Evolutionary conservation across 2,113 vertebrate genomes (phyloP), one percentile per base, ranked within the genome.

Genomic region (Phyllopteryx taeniolatus): DNA sequence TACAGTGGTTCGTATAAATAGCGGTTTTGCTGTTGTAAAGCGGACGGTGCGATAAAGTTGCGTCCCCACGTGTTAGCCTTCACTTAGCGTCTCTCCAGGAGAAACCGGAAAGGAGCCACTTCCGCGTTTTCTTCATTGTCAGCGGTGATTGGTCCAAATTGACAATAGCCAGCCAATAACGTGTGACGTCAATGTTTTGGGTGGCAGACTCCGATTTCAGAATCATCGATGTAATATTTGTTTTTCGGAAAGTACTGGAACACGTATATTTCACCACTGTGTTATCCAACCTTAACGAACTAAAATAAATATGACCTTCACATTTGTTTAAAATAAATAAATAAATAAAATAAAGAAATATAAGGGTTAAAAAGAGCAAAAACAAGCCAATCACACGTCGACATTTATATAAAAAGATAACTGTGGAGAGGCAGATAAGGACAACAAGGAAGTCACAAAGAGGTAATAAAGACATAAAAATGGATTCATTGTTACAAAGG

Each of bases 51-150:
- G 1, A 3, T 2, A 61, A 42, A 19, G 19, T 11, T 2, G 44
- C 72, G 54, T 39, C 53, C 22, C 62, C 93, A 92, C 91, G 91
- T 93, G 93, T 79, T 86, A 86, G 83, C 83, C 14, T 73, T 70
- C 72, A 63, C 53, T 89, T 90, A 84, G 71, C 73, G 14, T 5
- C n/a, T 14, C 15, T 39, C 35, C 67, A 90, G 74, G 71, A 75
- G 73, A 92, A n/a, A n/a, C 5, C 80, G 20, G 81, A 82, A 0
- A 0, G 2, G 0, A 2, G 14, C 0, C 1, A 8, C 10, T 0
- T 1, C 22, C 17, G 13, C 0, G 56, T 56, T 57, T 35, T 67
- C 35, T 46, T 10, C 43, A 9, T 31, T 4, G 1, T 43, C 19
- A 5, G 0, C 70, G 49, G 10, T 83, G 80, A 88, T 88, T 88